phyloP scores from a whole-genome alignment of 2,888 invertebrate species.

The Dryobotodes eremita region DNA sequence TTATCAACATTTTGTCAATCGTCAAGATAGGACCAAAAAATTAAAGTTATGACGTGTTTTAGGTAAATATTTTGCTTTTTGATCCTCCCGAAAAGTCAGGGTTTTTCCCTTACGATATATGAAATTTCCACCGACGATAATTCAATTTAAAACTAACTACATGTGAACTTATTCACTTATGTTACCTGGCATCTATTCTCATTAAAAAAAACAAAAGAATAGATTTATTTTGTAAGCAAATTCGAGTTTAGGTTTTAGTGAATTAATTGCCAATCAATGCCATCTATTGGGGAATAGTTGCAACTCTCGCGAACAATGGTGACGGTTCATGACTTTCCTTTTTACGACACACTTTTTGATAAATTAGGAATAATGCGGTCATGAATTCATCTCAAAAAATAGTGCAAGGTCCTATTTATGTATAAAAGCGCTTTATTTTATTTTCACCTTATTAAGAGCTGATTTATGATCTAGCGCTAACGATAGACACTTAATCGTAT shows the following conservation, averaged over 20 bases:
- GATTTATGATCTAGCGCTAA: background rate
- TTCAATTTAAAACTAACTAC: background rate
- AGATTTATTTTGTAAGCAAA: background rate
- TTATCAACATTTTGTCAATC: too few relatives aligned
- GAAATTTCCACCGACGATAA: background rate
- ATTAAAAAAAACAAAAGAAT: background rate
- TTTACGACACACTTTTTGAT: background rate
- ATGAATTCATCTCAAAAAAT: background rate
- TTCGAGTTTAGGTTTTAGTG: background rate
- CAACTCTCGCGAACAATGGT: background rate
- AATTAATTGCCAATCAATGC: background rate
- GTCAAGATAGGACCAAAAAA: too few relatives aligned
- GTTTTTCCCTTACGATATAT: background rate
- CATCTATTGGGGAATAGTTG: slow-evolving; percentile 48
- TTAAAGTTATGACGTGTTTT: too few relatives aligned
- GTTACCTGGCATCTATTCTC: background rate
- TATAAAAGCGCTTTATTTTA: too few relatives aligned
- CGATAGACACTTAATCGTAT: background rate
- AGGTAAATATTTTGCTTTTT: too few relatives aligned
- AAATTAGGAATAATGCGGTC: background rate
- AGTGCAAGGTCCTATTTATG: fast-evolving
- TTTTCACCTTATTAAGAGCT: too few relatives aligned
- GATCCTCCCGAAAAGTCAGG: background rate
- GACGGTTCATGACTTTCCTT: background rate
- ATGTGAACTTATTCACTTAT: background rate